Evolutionary conservation across 2,888 invertebrate species (phyloP), one percentile per base, ranked within the genome.

Genomic region (Atethmia centrago): DNA sequence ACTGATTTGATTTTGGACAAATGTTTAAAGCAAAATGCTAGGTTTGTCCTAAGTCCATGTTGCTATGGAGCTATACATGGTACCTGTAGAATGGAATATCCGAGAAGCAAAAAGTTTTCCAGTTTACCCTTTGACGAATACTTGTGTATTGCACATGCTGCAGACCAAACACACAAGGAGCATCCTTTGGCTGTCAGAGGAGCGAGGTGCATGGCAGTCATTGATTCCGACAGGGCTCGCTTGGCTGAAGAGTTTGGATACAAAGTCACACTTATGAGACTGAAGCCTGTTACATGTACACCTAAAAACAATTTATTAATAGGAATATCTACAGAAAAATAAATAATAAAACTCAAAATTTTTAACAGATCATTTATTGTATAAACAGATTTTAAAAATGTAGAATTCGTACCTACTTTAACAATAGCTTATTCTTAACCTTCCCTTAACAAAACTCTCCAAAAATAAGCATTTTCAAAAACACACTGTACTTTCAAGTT

Each of bases 1-100:
- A 99, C 99, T 2, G 99, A 99, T 94, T 97, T 99, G 78, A 99
- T 99, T 1, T 96, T 99, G 66, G 97, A 98, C 87, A 98, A 98
- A 90, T 99, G 99, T 92, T 96, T 98, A 21, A 95, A 97, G 63
- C 97, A 97, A 21, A 96, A 96, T 73, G 99, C 99, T 0, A 97
- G 98, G 82, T 99, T 99, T 95, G 98, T 99, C 0, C 97, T 98
- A 69, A 99, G 99, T 89, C 99, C 99, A 0, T 99, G 99, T 92
- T 99, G 99, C 91, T 99, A 99, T 94, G 99, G 99, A 2, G 98
- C 98, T 4, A 97, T 99, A 21, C 98, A 98, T 92, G 97, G 97
- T 79, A 98, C 98, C 87, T 97, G 98, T 85, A 97, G 98, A 84
- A 95, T 99, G 63, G 95, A 95, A 0, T 99, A 99, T 93, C 99